These are phyloP conservation scores for Phocoena phocoena DNA, from an alignment of 2,113 vertebrate genomes.

Conservation along the genomic window DNA sequence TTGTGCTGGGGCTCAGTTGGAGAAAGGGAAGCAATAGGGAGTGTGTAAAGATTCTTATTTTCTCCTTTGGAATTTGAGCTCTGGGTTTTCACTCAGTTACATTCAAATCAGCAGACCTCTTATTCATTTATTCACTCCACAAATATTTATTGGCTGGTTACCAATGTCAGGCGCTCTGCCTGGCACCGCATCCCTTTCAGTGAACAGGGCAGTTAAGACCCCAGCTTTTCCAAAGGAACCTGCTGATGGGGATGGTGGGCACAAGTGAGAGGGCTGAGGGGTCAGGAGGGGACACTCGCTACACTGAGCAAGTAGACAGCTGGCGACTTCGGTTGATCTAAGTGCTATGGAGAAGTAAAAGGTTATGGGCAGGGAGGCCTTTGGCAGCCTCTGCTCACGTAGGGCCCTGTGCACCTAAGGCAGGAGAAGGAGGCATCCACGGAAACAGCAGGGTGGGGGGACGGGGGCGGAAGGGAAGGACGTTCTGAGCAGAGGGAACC, in stretches of 20 bases:
- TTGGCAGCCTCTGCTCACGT: neutral
- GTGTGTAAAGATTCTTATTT: neutral
- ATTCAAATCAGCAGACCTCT: neutral
- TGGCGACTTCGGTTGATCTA: neutral
- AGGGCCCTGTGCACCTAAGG: neutral
- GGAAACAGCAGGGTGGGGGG: neutral
- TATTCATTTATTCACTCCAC: neutral
- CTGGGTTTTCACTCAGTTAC: neutral
- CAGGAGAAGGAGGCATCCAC: neutral
- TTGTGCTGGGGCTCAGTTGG: rapidly evolving
- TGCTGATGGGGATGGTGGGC: neutral
- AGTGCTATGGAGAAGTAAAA: neutral
- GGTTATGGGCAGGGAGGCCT: neutral
- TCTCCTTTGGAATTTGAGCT: neutral
- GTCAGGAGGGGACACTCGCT: neutral
- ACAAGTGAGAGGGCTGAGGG: neutral
- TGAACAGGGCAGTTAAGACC: neutral
- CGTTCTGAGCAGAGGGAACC: neutral
- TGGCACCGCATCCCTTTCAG: neutral
- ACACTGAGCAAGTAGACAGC: neutral
- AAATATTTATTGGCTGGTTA: neutral
- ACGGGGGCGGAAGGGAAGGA: neutral
- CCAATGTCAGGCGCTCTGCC: neutral
- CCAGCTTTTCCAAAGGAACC: neutral
- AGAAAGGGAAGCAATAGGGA: neutral